phyloP scores from a whole-genome alignment of 1,140 invertebrate genomes.

The Cotesia vestalis region DNA sequence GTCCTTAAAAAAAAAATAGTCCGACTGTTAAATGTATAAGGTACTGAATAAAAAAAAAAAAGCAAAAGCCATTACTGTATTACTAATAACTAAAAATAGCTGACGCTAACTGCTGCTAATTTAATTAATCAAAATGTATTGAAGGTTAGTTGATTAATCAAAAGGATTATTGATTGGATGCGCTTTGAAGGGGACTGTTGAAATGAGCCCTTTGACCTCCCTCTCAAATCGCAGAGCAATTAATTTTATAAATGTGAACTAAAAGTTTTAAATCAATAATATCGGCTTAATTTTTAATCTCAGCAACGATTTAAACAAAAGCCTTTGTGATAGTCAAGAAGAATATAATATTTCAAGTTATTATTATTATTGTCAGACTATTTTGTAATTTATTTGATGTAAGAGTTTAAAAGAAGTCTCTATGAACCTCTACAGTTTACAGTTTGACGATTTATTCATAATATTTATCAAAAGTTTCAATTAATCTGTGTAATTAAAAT shows the following conservation, averaged over 20 bases:
- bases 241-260: not conserved
- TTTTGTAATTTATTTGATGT: not conserved
- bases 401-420: not conserved
- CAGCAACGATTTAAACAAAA: conserved; percentile 8
- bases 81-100: too few species aligned
- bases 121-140: not conserved
- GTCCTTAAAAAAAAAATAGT: too few species aligned
- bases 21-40: too few species aligned
- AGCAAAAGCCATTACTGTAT: too few species aligned
- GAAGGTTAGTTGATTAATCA: not conserved
- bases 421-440: too few species aligned
- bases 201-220: conserved; percentile 57
- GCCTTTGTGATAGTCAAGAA: conserved; percentile 31
- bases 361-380: not conserved
- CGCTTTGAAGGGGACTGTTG: conserved; percentile 49
- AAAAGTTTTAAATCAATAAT: too few species aligned
- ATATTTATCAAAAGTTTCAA: too few species aligned
- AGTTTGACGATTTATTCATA: too few species aligned
- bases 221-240: conserved; percentile 41
- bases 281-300: too few species aligned
- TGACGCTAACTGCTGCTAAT: too few species aligned
- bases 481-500: conserved; percentile 1
- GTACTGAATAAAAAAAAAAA: too few species aligned
- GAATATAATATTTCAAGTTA: not conserved
- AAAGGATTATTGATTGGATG: conserved; percentile 14